These are phyloP conservation scores for Pogonomyrmex barbatus DNA, from an alignment of 1,140 invertebrate genomes.

Conservation along the genomic window DNA sequence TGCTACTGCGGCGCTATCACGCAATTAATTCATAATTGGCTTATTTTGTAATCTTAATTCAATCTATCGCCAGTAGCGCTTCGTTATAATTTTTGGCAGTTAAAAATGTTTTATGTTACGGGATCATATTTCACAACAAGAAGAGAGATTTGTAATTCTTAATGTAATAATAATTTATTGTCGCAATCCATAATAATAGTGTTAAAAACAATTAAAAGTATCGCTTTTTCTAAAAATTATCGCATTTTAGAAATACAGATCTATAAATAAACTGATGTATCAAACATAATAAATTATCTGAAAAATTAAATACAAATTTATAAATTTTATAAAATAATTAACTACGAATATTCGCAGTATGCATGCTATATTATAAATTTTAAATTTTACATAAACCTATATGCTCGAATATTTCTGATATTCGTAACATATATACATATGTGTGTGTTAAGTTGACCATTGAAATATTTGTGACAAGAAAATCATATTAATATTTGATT, in stretches of 20 bases:
- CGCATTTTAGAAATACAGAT: not conserved
- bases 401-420: not conserved
- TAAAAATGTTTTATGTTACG: slow-evolving; percentile 68
- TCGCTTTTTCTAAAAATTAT: not conserved
- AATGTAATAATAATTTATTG: slow-evolving; percentile 78
- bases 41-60: slow-evolving; percentile 86
- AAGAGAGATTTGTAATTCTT: slow-evolving; percentile 70
- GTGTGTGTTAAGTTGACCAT: not conserved
- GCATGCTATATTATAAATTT: slow-evolving; percentile 1
- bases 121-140: slow-evolving; percentile 61
- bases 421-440: not conserved
- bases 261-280: not conserved
- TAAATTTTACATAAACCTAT: not conserved
- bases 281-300: not conserved
- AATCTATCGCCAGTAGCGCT: slow-evolving; percentile 84
- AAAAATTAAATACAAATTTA: slow-evolving; percentile 27
- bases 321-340: slow-evolving; percentile 24
- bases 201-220: not conserved
- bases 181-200: slow-evolving; percentile 75
- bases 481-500: slow-evolving; percentile 11
- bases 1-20: slow-evolving; percentile 75
- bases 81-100: slow-evolving; percentile 80
- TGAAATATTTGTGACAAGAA: not conserved
- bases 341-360: not conserved
- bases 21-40: slow-evolving; percentile 86